These are phyloP conservation scores for Tipula unca DNA, from an alignment of 2,888 invertebrate genomes.

Conservation along the genomic window DNA sequence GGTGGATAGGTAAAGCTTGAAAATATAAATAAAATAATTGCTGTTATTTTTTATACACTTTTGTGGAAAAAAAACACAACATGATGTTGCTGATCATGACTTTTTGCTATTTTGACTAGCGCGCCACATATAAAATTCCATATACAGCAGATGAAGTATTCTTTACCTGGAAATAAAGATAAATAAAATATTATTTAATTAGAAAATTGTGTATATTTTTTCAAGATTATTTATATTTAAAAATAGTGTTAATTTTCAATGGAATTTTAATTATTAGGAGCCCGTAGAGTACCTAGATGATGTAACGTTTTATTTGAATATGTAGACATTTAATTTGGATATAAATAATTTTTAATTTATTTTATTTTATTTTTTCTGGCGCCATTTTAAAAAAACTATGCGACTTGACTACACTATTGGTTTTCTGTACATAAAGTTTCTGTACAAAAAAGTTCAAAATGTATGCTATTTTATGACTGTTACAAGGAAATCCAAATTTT, in stretches of 20 bases:
- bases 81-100: neutral
- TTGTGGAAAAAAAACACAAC: neutral
- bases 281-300: neutral
- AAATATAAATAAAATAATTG: neutral
- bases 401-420: too few species aligned
- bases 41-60: neutral
- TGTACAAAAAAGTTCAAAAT: too few species aligned
- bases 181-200: neutral
- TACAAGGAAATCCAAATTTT: too few species aligned
- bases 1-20: neutral
- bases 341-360: neutral
- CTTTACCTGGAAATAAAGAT: neutral
- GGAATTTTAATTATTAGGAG: neutral
- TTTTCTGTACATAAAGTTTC: too few species aligned
- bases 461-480: too few species aligned
- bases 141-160: neutral
- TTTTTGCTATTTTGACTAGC: neutral
- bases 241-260: neutral
- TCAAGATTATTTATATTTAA: neutral
- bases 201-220: neutral
- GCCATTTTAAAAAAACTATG: neutral
- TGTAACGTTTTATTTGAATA: neutral
- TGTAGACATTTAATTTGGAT: neutral
- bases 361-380: neutral
- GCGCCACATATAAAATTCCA: neutral